Evolutionary conservation across 2,113 vertebrate species (phyloP).

Genomic region (Struthio camelus): DNA sequence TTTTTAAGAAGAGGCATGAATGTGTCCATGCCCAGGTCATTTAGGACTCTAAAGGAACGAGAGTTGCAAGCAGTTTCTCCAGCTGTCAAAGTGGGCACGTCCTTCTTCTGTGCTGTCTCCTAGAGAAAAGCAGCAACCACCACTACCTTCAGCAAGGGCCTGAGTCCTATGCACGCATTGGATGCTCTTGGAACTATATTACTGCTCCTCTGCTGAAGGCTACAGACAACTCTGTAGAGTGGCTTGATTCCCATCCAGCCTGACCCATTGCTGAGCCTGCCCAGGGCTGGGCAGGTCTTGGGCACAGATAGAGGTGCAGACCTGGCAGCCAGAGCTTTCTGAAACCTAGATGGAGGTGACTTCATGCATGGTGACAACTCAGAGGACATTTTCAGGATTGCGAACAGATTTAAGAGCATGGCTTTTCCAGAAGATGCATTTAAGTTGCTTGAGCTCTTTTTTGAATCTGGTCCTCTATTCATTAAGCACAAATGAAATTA

Average conservation of each 20-base stretch:
- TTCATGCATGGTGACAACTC: not conserved
- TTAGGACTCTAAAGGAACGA: not conserved
- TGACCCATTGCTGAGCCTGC: no score
- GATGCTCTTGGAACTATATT: not conserved
- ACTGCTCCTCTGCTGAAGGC: not conserved
- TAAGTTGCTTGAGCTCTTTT: not conserved
- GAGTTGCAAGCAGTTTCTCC: not conserved
- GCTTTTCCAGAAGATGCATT: not conserved
- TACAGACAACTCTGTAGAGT: not conserved
- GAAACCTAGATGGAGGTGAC: not conserved
- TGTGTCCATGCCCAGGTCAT: accelerated
- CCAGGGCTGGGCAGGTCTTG: not conserved
- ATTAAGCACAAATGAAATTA: not conserved
- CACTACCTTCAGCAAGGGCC: not conserved
- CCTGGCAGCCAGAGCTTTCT: not conserved
- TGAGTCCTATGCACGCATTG: not conserved
- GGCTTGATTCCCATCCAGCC: not conserved
- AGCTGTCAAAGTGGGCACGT: not conserved
- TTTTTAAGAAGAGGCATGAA: not conserved
- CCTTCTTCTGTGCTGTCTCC: not conserved
- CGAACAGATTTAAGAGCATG: not conserved
- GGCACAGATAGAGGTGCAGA: not conserved
- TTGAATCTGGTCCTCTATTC: not conserved
- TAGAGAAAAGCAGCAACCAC: not conserved
- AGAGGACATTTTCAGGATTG: not conserved